phyloP scores from a whole-genome alignment of 1,140 invertebrate genomes.

The Dufourea novaeangliae region DNA sequence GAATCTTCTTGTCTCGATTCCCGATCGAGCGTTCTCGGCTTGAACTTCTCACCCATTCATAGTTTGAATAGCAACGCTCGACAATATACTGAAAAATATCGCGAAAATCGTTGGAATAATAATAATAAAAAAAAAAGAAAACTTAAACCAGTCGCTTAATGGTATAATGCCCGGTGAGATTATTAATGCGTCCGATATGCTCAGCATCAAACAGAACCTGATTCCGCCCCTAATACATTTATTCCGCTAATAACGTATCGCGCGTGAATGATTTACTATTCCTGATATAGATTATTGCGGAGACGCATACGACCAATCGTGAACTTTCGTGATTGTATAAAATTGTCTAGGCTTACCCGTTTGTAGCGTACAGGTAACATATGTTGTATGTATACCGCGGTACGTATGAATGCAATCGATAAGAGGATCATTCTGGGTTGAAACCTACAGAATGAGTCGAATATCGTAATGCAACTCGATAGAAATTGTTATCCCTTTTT shows the following conservation, averaged over 20 bases:
- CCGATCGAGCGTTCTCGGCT: background rate
- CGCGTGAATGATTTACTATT: slow-evolving; percentile 1
- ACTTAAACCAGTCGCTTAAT: slow-evolving; percentile 15
- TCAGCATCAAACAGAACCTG: slow-evolving; percentile 22
- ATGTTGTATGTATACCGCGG: background rate
- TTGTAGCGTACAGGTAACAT: too few relatives aligned
- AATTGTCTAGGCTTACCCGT: background rate
- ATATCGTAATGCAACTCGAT: background rate
- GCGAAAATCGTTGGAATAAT: slow-evolving; percentile 13
- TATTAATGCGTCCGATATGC: slow-evolving; percentile 32
- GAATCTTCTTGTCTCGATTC: background rate
- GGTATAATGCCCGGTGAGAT: slow-evolving; percentile 4
- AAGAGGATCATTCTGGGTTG: slow-evolving; percentile 69
- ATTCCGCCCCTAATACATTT: slow-evolving; percentile 17
- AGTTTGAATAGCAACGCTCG: background rate
- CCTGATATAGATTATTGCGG: background rate
- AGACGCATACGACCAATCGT: too few relatives aligned
- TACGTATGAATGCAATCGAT: slow-evolving; percentile 48
- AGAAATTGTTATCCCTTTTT: too few relatives aligned
- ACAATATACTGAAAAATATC: slow-evolving; percentile 6
- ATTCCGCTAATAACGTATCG: slow-evolving; percentile 20
- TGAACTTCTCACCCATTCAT: background rate
- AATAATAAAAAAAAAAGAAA: too few relatives aligned
- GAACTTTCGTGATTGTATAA: too few relatives aligned
- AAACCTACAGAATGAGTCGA: background rate